phyloP scores from a whole-genome alignment of 2,113 vertebrate genomes.

The Indri indri region DNA sequence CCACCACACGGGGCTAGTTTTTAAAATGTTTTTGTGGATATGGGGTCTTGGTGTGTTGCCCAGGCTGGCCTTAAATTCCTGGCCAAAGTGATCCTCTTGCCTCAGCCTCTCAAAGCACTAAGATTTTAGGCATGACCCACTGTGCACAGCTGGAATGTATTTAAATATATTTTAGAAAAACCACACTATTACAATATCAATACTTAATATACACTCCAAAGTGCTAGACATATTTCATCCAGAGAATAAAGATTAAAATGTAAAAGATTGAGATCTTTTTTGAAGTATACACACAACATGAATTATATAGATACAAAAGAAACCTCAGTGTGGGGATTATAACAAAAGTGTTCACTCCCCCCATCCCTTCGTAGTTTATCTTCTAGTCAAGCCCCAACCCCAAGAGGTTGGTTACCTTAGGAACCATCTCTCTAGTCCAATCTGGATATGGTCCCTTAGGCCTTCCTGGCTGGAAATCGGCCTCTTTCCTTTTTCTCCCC shows the following conservation, averaged over 20 bases:
- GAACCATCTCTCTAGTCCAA: not conserved
- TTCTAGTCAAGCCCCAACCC: not conserved
- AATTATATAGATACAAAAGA: not conserved
- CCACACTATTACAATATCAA: not conserved
- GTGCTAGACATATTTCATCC: not conserved
- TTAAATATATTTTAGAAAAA: not conserved
- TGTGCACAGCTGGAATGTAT: not conserved
- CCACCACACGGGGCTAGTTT: too few relatives aligned
- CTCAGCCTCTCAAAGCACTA: too few relatives aligned
- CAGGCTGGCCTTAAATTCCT: too few relatives aligned
- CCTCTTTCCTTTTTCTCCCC: not conserved
- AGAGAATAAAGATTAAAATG: slow-evolving; percentile 13
- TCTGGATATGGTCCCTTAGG: not conserved
- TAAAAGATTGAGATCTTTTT: not conserved
- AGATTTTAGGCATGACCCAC: too few relatives aligned
- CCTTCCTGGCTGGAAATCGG: not conserved
- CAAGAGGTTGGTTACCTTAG: slow-evolving; percentile 19
- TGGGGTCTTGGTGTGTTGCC: too few relatives aligned
- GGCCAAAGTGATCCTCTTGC: too few relatives aligned
- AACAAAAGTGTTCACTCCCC: not conserved
- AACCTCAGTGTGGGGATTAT: not conserved
- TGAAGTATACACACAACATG: not conserved
- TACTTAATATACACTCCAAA: not conserved
- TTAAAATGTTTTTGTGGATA: too few relatives aligned
- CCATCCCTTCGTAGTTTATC: not conserved